Percentiles rank a stretch among this genome's conserved stretches.
Conservation (phyloP, 2,888 invertebrate genomes). For the Mimachlamys varia region DNA sequence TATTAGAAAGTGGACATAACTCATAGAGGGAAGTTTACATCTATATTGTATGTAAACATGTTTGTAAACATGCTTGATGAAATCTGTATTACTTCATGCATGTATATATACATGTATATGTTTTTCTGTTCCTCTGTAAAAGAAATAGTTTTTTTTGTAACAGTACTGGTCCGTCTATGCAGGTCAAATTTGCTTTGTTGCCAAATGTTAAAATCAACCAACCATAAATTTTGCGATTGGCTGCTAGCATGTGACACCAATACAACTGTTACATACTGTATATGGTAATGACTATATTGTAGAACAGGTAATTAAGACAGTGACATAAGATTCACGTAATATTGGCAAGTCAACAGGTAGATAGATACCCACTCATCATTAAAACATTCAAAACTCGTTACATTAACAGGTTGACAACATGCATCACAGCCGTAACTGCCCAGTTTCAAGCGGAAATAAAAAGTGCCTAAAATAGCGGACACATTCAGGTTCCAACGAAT, state of each 20-base stretch:
- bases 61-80: too few relatives aligned
- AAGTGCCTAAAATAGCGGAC: not conserved
- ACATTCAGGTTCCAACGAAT: not conserved
- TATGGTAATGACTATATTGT: not conserved
- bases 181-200: not conserved
- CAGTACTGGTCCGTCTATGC: not conserved
- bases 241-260: not conserved
- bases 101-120: too few relatives aligned
- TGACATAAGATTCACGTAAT: not conserved
- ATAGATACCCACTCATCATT: not conserved
- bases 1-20: too few relatives aligned
- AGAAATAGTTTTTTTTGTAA: not conserved
- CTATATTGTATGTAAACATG: too few relatives aligned
- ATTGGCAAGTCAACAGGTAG: not conserved
- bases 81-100: too few relatives aligned
- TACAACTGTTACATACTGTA: too few relatives aligned
- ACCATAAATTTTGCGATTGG: not conserved
- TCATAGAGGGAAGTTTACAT: too few relatives aligned
- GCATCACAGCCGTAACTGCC: slow-evolving; percentile 4
- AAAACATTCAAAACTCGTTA: not conserved
- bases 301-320: not conserved
- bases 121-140: too few relatives aligned
- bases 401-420: slow-evolving; percentile 14
- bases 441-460: slow-evolving; percentile 15
- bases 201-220: not conserved